Conservation (phyloP, 2,888 invertebrate genomes). For the Dasypolia templi region DNA sequence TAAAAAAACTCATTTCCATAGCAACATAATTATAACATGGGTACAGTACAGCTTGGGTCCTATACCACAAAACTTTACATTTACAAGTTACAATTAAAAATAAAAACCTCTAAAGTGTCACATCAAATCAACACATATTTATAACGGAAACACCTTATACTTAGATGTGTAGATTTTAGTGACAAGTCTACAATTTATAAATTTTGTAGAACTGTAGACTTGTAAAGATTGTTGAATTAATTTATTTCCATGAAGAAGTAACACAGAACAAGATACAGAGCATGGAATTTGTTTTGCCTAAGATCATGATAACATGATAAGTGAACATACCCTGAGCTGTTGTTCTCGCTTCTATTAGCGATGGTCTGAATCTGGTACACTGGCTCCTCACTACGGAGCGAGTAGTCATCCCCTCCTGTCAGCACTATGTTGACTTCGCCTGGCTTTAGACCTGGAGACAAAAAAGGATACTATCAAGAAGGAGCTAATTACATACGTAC, state of each 20-base stretch:
- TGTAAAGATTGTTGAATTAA: background rate
- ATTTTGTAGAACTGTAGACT: background rate
- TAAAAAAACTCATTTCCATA: too few species aligned
- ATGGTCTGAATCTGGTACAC: constrained; percentile 84
- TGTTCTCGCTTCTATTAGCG: constrained; percentile 77
- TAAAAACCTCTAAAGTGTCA: too few species aligned
- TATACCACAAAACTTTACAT: too few species aligned
- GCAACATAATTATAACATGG: background rate
- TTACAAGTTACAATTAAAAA: too few species aligned
- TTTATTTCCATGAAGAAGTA: background rate
- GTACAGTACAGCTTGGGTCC: background rate
- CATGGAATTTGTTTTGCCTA: background rate
- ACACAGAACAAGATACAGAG: background rate
- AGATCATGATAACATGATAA: background rate
- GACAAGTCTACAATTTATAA: too few species aligned
- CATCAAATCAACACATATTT: too few species aligned
- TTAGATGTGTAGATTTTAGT: too few species aligned
- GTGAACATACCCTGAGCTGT: constrained; percentile 63
- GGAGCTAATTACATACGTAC: background rate
- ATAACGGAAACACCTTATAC: too few species aligned
- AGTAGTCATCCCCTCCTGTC: constrained; percentile 76
- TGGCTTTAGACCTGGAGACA: constrained; percentile 81
- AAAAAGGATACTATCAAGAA: background rate
- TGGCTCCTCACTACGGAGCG: constrained; percentile 66
- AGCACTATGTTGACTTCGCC: constrained; percentile 87